Conservation (phyloP, 2,113 vertebrate species). For the Nannobrachium achirus region DNA sequence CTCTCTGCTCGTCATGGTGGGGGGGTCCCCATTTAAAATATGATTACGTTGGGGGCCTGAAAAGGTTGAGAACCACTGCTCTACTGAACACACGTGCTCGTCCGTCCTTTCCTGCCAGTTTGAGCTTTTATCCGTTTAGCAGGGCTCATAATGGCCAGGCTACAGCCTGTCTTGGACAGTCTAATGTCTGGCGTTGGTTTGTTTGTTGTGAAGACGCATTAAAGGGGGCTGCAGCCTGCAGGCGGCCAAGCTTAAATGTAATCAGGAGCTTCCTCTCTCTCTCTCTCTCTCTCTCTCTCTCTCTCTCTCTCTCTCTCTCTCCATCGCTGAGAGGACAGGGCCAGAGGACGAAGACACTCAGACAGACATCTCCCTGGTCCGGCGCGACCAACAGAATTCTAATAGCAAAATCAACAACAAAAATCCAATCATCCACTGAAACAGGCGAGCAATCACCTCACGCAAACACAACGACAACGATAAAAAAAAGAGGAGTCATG, state of each 20-base stretch:
- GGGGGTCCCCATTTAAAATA: too few species aligned
- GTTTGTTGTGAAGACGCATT: constrained; percentile 31
- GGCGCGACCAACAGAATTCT: not conserved
- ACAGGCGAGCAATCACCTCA: not conserved
- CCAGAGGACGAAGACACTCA: constrained; percentile 41
- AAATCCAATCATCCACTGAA: constrained; percentile 12
- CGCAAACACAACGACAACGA: not conserved
- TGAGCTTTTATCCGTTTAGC: too few species aligned
- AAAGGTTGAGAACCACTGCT: too few species aligned
- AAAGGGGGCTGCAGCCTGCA: constrained; percentile 31
- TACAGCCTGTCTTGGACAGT: constrained; percentile 11
- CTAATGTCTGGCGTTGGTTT: constrained; percentile 13
- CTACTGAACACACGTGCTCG: too few species aligned
- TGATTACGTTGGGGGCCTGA: too few species aligned
- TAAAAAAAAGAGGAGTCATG: not conserved
- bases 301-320: too few species aligned
- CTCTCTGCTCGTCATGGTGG: too few species aligned
- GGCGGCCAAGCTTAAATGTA: constrained; percentile 48
- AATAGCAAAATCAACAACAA: constrained; percentile 6
- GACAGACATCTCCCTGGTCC: constrained; percentile 27
- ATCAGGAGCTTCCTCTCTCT: constrained; percentile 48
- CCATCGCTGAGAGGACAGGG: constrained; percentile 37
- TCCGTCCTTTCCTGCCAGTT: not conserved
- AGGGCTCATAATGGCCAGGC: not conserved
- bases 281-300: too few species aligned